phyloP scores from a whole-genome alignment of 2,113 vertebrate species.

The Lasiurus cinereus region DNA sequence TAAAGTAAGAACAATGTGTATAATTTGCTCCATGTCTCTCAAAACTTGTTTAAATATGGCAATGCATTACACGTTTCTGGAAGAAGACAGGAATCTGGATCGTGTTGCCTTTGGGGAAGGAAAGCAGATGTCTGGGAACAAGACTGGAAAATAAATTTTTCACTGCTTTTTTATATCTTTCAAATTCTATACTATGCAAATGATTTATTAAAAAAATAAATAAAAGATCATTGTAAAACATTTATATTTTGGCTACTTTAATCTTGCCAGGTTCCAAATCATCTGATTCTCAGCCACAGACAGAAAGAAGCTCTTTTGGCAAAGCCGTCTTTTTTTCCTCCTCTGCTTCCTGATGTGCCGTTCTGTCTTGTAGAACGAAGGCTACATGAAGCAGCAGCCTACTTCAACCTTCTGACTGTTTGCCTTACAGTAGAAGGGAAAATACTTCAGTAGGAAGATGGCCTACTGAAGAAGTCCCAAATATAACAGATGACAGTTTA shows the following conservation, averaged over 20 bases:
- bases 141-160: conserved; percentile 26
- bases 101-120: not conserved
- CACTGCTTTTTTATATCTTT: conserved; percentile 47
- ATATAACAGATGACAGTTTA: conserved; percentile 7
- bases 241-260: conserved; percentile 53
- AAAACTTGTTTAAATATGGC: not conserved
- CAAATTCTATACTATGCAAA: not conserved
- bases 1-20: not conserved
- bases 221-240: conserved; percentile 54
- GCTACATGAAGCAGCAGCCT: not conserved
- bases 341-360: not conserved
- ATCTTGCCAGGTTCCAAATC: not conserved
- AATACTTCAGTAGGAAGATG: conserved; percentile 39
- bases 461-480: not conserved
- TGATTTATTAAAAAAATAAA: conserved; percentile 55
- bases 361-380: not conserved
- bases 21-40: not conserved
- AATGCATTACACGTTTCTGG: not conserved
- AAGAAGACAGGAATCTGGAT: conserved; percentile 28
- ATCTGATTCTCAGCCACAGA: conserved; percentile 38
- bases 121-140: not conserved
- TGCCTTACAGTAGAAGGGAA: not conserved
- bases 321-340: not conserved
- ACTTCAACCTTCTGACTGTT: not conserved
- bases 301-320: conserved; percentile 36